Percentiles rank a stretch among this genome's conserved stretches.
phyloP scores from a whole-genome alignment of 2,888 invertebrate genomes.

The Nomada lathburiana region DNA sequence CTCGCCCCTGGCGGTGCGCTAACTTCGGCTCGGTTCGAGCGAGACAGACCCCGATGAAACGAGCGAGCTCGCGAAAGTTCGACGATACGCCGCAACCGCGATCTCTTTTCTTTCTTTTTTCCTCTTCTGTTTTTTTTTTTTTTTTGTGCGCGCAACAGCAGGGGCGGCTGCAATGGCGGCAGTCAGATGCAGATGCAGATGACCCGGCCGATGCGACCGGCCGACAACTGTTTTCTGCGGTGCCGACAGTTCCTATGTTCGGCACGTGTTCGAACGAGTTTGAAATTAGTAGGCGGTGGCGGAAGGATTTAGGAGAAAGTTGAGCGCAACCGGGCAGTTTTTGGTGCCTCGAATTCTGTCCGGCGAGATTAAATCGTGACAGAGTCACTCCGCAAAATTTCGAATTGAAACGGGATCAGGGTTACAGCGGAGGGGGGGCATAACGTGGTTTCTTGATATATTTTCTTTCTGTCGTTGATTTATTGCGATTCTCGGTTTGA shows the following conservation, averaged over 20 bases:
- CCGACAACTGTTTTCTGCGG: constrained; percentile 57
- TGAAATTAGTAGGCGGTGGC: constrained; percentile 62
- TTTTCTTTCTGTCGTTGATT: not conserved
- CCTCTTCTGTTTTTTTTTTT: not conserved
- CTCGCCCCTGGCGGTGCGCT: constrained; percentile 71
- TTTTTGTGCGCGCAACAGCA: constrained; percentile 40
- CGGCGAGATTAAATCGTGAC: constrained; percentile 46
- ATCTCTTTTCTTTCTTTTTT: constrained; percentile 31
- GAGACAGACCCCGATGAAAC: constrained; percentile 18
- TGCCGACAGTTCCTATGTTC: constrained; percentile 42
- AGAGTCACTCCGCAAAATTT: constrained; percentile 7
- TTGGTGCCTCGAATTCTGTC: constrained; percentile 30
- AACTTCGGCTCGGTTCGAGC: constrained; percentile 60
- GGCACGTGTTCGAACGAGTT: constrained; percentile 63
- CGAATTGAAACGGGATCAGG: constrained; percentile 20
- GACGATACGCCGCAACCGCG: constrained; percentile 43
- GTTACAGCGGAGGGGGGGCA: not conserved
- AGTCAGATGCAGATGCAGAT: constrained; percentile 71
- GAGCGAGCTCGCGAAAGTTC: constrained; percentile 52
- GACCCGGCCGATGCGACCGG: constrained; percentile 42
- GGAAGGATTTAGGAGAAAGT: constrained; percentile 54
- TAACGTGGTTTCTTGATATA: not conserved
- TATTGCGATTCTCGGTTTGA: not conserved
- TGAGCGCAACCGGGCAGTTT: constrained; percentile 21
- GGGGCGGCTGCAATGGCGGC: constrained; percentile 18